Conservation (phyloP, 2,113 vertebrate species). For the Labrus mixtus region DNA sequence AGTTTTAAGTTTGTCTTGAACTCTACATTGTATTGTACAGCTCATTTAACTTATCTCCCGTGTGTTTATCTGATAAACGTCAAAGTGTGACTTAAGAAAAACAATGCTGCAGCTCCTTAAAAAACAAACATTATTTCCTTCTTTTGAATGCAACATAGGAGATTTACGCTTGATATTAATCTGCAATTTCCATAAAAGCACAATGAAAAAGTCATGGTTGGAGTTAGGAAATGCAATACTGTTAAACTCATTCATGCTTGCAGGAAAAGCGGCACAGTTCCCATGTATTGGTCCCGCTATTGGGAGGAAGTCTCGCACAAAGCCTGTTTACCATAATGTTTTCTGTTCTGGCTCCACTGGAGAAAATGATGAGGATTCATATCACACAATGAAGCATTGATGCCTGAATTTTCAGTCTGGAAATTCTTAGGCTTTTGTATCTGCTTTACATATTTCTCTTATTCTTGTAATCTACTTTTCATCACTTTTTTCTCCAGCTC, state of each 20-base stretch:
- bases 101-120: neutral
- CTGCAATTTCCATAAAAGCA: neutral
- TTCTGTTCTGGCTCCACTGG: constrained; percentile 4
- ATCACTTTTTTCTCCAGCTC: neutral
- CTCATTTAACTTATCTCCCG: neutral
- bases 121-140: neutral
- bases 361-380: neutral
- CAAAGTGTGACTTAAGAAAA: neutral
- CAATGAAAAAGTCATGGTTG: neutral
- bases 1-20: no score
- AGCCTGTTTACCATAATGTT: constrained; percentile 22
- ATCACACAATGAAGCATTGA: neutral
- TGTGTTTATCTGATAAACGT: no score
- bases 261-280: constrained; percentile 36
- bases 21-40: neutral
- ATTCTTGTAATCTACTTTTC: neutral
- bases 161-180: neutral
- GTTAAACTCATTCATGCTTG: constrained; percentile 18
- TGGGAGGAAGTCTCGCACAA: constrained; percentile 60
- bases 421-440: no score
- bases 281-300: constrained; percentile 6
- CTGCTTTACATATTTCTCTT: neutral
- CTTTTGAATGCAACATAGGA: neutral
- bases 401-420: neutral
- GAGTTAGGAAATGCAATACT: neutral